Base-by-base conservation (phyloP, 2,797 vertebrate species). In the Taeniopygia guttata region DNA sequence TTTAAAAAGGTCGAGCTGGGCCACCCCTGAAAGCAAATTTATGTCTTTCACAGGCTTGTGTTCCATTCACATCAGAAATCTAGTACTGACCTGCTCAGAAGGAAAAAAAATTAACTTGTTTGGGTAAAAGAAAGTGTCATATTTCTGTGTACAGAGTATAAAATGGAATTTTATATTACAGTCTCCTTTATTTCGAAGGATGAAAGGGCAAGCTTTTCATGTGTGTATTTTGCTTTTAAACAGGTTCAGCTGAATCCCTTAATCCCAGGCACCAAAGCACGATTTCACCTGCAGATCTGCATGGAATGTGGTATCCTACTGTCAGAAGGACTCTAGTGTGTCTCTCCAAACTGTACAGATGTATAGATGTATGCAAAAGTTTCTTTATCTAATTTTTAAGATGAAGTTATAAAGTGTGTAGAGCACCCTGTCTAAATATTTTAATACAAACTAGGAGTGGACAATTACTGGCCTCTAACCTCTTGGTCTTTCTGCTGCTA, bases 271-370 rank as follows among this genome's bases (percentile, higher is more conserved):
- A 97, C 13, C 98, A 99, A 94, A 95, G 97, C 12, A 98, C 98
- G 1, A 96, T 99, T 94, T 99, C 99, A 93, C 99, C 99, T 15
- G 99, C 99, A 38, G 99, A 99, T 98, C 98, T 99, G 85, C 99
- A 99, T 69, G 99, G 99, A 93, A 99, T 99, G 99, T 99, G 99
- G 99, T 99, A 99, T 95, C 99, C 99, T 9, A 99, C 99, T 13
- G 99, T 99, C 92, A 98, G 99, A 88, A 98, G 99, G 89, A 99
- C 99, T 2, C 98, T 99, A 60, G 99, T 99, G 62, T 99, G 99
- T 94, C 98, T 99, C 95, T 99, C 99, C 96, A 99, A 99, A 93
- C 98, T 99, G 72, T 99, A 99, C 98, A 98, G 99, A 98, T 99
- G 99, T 95, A 99, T 99, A 97, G 99, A 99, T 45, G 99, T 99